These are phyloP conservation scores for Nothoprocta perdicaria DNA, from an alignment of 2,113 vertebrate species.

Conservation along the genomic window DNA sequence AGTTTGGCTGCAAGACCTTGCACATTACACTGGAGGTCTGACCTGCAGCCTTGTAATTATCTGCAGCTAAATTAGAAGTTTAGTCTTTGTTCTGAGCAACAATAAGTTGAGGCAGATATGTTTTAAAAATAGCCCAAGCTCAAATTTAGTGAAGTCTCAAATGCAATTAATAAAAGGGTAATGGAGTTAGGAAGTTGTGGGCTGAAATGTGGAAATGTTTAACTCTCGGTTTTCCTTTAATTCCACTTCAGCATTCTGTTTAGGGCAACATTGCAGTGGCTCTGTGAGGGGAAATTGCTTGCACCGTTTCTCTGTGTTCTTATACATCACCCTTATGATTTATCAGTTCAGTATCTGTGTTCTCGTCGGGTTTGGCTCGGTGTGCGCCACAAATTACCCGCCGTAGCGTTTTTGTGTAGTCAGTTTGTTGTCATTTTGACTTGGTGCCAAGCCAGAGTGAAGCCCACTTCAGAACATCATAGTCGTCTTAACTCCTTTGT, in stretches of 20 bases:
- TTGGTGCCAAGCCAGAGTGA: background rate
- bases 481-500: constrained; percentile 38
- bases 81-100: constrained; percentile 72
- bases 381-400: constrained; percentile 23
- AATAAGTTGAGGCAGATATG: constrained; percentile 65
- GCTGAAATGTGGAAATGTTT: constrained; percentile 49
- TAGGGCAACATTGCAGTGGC: background rate
- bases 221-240: constrained; percentile 17
- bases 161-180: constrained; percentile 67
- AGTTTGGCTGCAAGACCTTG: constrained; percentile 21
- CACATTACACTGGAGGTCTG: constrained; percentile 39
- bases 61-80: constrained; percentile 73
- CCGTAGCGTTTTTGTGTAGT: background rate
- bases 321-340: constrained; percentile 10
- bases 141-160: constrained; percentile 66
- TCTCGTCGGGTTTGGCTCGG: constrained; percentile 6
- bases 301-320: background rate
- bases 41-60: constrained; percentile 69
- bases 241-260: background rate
- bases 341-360: constrained; percentile 37
- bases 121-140: constrained; percentile 73
- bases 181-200: constrained; percentile 63
- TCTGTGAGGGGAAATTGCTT: background rate
- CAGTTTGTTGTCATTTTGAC: constrained; percentile 15
- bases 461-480: constrained; percentile 55